Evolutionary conservation across 2,888 invertebrate species (phyloP).

Genomic region (Harmothoe impar): DNA sequence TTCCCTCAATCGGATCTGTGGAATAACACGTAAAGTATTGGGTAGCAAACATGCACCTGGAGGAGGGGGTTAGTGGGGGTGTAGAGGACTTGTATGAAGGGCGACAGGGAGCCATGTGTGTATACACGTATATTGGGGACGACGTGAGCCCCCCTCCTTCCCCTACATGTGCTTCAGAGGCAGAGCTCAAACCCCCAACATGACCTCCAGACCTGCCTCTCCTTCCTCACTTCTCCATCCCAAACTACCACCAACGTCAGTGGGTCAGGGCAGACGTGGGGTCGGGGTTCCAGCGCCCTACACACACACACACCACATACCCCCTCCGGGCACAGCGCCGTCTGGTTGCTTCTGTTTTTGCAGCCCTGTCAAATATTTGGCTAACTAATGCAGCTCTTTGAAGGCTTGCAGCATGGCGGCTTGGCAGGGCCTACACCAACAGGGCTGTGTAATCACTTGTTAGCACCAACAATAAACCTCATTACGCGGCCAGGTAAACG

Average conservation of each 20-base stretch:
- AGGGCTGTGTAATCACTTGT: constrained; percentile 34
- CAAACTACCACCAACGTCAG: not conserved
- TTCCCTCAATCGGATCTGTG: too few relatives aligned
- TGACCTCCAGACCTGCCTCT: not conserved
- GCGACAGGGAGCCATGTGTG: too few relatives aligned
- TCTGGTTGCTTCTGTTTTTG: constrained; percentile 53
- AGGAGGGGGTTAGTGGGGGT: not conserved
- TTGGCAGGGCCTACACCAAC: not conserved
- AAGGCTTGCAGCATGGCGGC: not conserved
- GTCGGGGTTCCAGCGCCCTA: not conserved
- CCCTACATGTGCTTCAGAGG: not conserved
- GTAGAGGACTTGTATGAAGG: not conserved
- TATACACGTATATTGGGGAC: too few relatives aligned
- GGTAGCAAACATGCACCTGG: not conserved
- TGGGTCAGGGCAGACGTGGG: constrained; percentile 22
- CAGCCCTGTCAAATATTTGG: constrained; percentile 52
- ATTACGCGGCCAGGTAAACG: constrained; percentile 31
- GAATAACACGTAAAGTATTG: too few relatives aligned
- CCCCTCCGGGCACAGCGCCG: not conserved
- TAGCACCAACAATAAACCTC: constrained; percentile 49
- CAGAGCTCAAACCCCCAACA: constrained; percentile 18
- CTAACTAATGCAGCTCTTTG: constrained; percentile 57
- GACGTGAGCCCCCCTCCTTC: too few relatives aligned
- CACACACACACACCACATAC: too few relatives aligned
- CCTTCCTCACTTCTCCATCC: constrained; percentile 4